A percentile compares a stretch with the other conserved stretches of the same genome.
These are phyloP conservation scores for Lucifuga dentata DNA, from an alignment of 2,113 vertebrate genomes.

Conservation along the genomic window DNA sequence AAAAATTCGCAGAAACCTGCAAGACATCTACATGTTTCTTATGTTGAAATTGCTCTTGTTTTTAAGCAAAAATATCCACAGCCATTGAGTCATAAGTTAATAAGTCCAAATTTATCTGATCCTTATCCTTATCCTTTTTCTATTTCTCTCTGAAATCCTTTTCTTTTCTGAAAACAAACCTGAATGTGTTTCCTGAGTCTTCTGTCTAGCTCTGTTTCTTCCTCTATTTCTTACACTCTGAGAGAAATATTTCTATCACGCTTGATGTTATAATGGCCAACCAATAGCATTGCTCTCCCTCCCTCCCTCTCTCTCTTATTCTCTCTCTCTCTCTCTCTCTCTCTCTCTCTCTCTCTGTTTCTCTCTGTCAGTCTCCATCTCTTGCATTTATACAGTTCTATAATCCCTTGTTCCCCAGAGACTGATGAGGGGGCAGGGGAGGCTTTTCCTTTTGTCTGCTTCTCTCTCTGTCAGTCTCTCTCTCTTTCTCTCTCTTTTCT, in stretches of 20 bases:
- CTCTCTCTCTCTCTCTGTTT: constrained; percentile 21
- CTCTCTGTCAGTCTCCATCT: constrained; percentile 62
- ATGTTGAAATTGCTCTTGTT: constrained; percentile 43
- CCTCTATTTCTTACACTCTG: constrained; percentile 61
- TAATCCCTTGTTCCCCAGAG: constrained; percentile 73
- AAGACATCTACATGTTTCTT: constrained; percentile 61
- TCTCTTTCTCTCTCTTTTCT: constrained; percentile 20
- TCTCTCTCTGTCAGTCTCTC: constrained; percentile 41
- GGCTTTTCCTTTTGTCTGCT: constrained; percentile 65
- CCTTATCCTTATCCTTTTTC: constrained; percentile 8
- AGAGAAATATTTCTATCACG: constrained; percentile 70
- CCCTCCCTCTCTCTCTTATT: constrained; percentile 59
- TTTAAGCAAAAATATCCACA: constrained; percentile 45
- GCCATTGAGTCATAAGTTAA: constrained; percentile 62
- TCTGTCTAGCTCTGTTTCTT: constrained; percentile 49
- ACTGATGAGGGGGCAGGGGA: constrained; percentile 74
- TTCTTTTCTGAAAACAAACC: constrained; percentile 40
- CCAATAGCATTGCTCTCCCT: constrained; percentile 65
- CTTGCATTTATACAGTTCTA: constrained; percentile 72
- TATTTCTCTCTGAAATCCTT: constrained; percentile 23
- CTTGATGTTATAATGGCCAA: constrained; percentile 61
- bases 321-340: constrained; percentile 16
- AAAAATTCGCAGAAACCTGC: constrained; percentile 37
- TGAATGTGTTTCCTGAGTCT: constrained; percentile 62
- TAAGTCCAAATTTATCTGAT: constrained; percentile 45